Conservation (phyloP, 2,888 invertebrate species). For the Caenorhabditis doughertyi region DNA sequence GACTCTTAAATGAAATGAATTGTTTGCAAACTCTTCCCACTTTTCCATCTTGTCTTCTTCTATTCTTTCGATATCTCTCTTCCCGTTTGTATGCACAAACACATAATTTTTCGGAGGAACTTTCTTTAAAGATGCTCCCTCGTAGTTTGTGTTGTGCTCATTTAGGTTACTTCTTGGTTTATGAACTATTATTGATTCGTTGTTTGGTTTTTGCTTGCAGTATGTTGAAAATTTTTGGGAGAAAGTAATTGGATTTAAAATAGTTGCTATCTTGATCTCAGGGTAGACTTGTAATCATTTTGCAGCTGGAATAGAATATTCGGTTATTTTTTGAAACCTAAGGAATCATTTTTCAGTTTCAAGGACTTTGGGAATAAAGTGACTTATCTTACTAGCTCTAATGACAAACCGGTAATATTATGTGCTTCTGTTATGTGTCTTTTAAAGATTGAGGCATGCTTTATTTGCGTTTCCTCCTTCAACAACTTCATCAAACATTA, state of each 20-base stretch:
- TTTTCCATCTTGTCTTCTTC: slow-evolving; percentile 3
- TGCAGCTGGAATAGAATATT: too few relatives aligned
- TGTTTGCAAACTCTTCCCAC: slow-evolving; percentile 54
- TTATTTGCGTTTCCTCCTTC: slow-evolving; percentile 39
- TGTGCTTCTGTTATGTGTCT: neutral
- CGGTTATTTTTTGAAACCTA: too few relatives aligned
- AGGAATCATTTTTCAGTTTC: too few relatives aligned
- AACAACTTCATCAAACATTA: slow-evolving; percentile 8
- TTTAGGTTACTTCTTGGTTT: neutral
- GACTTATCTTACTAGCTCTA: too few relatives aligned
- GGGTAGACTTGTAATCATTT: too few relatives aligned
- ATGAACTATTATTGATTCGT: too few relatives aligned
- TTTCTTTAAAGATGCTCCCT: slow-evolving; percentile 13
- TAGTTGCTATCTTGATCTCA: too few relatives aligned
- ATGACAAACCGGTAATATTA: neutral
- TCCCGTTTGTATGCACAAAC: slow-evolving; percentile 27
- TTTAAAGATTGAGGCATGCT: slow-evolving; percentile 18
- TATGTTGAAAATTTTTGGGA: too few relatives aligned
- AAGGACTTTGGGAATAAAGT: too few relatives aligned
- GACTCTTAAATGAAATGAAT: neutral
- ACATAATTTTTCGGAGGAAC: slow-evolving; percentile 35
- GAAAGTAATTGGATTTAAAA: neutral
- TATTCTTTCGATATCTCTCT: slow-evolving; percentile 5
- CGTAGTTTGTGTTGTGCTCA: slow-evolving; percentile 14
- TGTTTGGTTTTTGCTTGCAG: neutral